Evolutionary conservation across 2,888 invertebrate genomes (phyloP).

Genomic region (Amphipoea oculea): DNA sequence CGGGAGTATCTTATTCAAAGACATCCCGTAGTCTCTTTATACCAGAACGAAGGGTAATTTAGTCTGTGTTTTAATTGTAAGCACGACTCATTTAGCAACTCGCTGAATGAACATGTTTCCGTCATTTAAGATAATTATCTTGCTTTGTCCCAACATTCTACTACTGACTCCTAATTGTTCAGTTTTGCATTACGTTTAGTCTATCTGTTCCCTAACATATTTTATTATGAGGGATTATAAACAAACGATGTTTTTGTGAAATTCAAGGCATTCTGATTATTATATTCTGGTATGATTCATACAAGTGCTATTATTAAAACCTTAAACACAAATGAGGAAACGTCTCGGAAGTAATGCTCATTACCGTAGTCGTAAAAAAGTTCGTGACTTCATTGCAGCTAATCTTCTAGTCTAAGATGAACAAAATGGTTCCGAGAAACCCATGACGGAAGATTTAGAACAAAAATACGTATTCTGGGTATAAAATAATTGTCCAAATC

Average conservation of each 20-base stretch:
- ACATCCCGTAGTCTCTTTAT: neutral
- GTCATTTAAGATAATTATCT: conserved; percentile 48
- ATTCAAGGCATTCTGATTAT: conserved; percentile 47
- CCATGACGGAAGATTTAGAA: conserved; percentile 39
- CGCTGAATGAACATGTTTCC: conserved; percentile 46
- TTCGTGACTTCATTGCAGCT: conserved; percentile 57
- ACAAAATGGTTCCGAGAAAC: conserved; percentile 44
- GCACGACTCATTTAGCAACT: conserved; percentile 52
- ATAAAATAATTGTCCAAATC: neutral
- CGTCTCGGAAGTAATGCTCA: conserved; percentile 74
- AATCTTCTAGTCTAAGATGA: conserved; percentile 37
- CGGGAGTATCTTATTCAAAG: conserved; percentile 13
- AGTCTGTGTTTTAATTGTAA: conserved; percentile 43
- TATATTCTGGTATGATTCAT: conserved; percentile 55
- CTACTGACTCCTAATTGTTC: conserved; percentile 37
- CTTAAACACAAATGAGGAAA: conserved; percentile 68
- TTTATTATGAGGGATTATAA: conserved; percentile 9
- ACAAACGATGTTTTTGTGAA: conserved; percentile 30
- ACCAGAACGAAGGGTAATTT: conserved; percentile 38
- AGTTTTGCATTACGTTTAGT: conserved; percentile 27
- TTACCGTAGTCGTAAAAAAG: conserved; percentile 63
- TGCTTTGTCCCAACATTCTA: conserved; percentile 46
- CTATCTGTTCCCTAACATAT: neutral
- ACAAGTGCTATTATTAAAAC: conserved; percentile 52
- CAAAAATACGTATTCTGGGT: conserved; percentile 6